These are phyloP conservation scores for Sebastes glaucus DNA, from an alignment of 2,797 vertebrate genomes.

Conservation along the genomic window DNA sequence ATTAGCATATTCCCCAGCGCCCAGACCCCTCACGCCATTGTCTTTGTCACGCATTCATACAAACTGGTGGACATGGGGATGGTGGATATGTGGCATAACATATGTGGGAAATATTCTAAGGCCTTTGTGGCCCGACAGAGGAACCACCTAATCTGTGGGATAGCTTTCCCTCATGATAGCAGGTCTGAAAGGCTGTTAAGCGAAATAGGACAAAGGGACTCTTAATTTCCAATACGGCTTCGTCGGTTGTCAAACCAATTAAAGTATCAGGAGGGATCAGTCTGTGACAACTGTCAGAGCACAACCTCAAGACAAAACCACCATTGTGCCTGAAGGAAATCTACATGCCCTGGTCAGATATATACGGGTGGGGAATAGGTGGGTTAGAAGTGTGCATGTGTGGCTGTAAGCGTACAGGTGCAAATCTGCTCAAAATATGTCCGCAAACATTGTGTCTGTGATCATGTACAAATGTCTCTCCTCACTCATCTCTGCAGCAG, in stretches of 20 bases:
- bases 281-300: constrained; percentile 77
- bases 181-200: constrained; percentile 71
- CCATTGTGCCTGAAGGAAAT: constrained; percentile 69
- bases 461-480: neutral
- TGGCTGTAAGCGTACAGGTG: neutral
- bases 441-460: neutral
- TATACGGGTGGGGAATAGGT: constrained; percentile 44
- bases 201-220: constrained; percentile 71
- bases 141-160: constrained; percentile 73
- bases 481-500: constrained; percentile 14
- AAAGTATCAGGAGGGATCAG: constrained; percentile 75
- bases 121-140: constrained; percentile 67
- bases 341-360: constrained; percentile 65
- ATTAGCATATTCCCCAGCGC: constrained; percentile 58
- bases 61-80: constrained; percentile 54
- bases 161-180: constrained; percentile 65
- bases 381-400: constrained; percentile 21
- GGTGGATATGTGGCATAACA: constrained; percentile 66
- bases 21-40: constrained; percentile 39
- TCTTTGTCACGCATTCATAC: constrained; percentile 56
- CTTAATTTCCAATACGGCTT: constrained; percentile 78
- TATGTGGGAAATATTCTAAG: constrained; percentile 79
- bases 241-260: constrained; percentile 78
- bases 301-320: constrained; percentile 75
- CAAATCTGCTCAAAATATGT: constrained; percentile 10